Evolutionary conservation across 2,113 vertebrate genomes (phyloP).

Genomic region (Ramphastos sulfuratus): DNA sequence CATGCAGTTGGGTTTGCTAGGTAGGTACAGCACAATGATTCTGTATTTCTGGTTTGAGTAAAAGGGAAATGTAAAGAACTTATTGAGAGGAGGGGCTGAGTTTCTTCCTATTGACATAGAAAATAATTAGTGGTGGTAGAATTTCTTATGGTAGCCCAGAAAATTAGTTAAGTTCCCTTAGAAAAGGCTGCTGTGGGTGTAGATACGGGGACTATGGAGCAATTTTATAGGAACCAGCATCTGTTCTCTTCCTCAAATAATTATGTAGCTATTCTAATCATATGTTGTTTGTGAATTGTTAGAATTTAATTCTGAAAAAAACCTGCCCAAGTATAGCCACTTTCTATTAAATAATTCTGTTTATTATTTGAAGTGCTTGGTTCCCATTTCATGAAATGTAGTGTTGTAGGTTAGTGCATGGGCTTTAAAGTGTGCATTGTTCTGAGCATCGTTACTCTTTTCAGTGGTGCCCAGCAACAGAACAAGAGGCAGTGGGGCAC

Average conservation of each 20-base stretch:
- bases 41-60: not conserved
- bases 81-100: not conserved
- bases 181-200: not conserved
- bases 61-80: not conserved
- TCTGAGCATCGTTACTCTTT: not conserved
- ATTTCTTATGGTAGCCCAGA: not conserved
- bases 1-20: constrained; percentile 97
- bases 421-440: not conserved
- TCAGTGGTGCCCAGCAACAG: too few species aligned
- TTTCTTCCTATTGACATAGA: not conserved
- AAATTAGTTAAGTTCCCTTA: not conserved
- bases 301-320: not conserved
- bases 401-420: not conserved
- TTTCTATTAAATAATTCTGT: not conserved
- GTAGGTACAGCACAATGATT: constrained; percentile 67
- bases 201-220: not conserved
- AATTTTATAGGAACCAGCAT: not conserved
- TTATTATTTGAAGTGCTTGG: not conserved
- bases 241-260: not conserved
- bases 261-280: not conserved
- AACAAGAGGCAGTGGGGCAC: too few species aligned
- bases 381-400: not conserved
- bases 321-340: not conserved
- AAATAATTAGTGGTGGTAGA: not conserved
- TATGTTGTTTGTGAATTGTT: not conserved